Percentiles rank a stretch among this genome's conserved stretches.
phyloP scores from a whole-genome alignment of 2,888 invertebrate species.

The Portevinia maculata region DNA sequence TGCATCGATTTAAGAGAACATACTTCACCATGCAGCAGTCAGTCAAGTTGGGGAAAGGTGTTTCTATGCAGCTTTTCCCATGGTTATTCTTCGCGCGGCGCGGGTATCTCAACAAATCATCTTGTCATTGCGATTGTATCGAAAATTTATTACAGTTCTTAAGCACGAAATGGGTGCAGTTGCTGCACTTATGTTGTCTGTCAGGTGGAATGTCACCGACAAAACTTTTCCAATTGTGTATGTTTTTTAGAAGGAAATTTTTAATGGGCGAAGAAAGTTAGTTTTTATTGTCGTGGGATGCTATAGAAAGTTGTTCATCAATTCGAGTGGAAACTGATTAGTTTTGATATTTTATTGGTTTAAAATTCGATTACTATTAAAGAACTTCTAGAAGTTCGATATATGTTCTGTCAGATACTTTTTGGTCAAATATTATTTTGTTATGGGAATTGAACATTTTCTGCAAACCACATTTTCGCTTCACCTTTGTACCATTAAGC shows the following conservation, averaged over 20 bases:
- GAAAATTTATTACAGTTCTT: constrained; percentile 68
- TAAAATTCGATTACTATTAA: constrained; percentile 1
- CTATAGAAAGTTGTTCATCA: constrained; percentile 1
- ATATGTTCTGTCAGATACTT: not conserved
- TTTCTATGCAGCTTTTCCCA: not conserved
- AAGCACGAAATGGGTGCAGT: constrained; percentile 68
- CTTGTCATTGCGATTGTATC: constrained; percentile 71
- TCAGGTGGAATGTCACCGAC: constrained; percentile 58
- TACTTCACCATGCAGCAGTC: constrained; percentile 20
- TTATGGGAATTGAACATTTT: too few relatives aligned
- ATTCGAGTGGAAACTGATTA: not conserved
- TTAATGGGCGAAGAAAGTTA: constrained; percentile 12
- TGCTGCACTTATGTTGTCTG: constrained; percentile 65
- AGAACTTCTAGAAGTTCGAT: not conserved
- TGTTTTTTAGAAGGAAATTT: constrained; percentile 47
- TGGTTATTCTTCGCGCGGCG: constrained; percentile 27
- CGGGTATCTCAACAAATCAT: constrained; percentile 70
- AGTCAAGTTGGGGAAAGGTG: not conserved
- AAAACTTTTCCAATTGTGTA: constrained; percentile 50
- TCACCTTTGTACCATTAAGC: too few relatives aligned
- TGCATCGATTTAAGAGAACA: constrained; percentile 54
- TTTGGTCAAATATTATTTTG: not conserved
- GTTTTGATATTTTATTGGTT: constrained; percentile 5
- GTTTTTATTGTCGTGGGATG: not conserved
- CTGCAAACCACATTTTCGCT: too few relatives aligned